Percentiles rank a stretch among this genome's conserved stretches.
phyloP scores from a whole-genome alignment of 2,113 vertebrate genomes.

The Sminthopsis crassicaudata region DNA sequence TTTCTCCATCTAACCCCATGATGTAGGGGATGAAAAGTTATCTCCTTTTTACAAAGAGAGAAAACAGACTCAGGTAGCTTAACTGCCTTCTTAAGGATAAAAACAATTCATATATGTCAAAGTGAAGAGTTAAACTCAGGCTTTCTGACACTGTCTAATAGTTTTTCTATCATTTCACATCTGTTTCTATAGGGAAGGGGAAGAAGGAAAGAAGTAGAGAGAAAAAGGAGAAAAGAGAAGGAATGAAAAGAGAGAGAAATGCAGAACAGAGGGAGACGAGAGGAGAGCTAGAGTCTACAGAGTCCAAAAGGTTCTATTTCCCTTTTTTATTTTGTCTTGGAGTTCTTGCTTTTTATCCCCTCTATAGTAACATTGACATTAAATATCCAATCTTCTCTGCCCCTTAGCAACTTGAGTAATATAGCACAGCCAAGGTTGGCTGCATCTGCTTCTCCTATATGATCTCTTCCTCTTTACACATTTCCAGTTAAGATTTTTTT shows the following conservation, averaged over 20 bases:
- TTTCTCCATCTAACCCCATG: background rate
- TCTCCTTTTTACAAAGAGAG: background rate
- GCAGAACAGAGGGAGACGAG: background rate
- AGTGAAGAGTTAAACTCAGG: background rate
- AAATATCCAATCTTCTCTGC: conserved; percentile 63
- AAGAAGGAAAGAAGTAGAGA: background rate
- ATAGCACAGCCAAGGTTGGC: conserved; percentile 57
- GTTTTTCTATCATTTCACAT: background rate
- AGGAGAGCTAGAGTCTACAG: conserved; percentile 30
- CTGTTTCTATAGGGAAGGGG: background rate
- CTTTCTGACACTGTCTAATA: background rate
- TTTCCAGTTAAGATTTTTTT: conserved; percentile 60
- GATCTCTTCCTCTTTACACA: conserved; percentile 34
- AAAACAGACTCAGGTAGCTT: background rate
- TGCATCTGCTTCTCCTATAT: conserved; percentile 9
- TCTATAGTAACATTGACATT: conserved; percentile 37
- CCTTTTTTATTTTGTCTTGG: conserved; percentile 54
- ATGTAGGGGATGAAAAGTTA: background rate
- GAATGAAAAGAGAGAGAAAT: background rate
- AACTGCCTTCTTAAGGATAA: background rate
- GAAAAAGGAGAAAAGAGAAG: background rate
- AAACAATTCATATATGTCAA: background rate
- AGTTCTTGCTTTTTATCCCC: conserved; percentile 28
- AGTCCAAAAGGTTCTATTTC: conserved; percentile 27
- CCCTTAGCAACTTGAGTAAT: conserved; percentile 70